A percentile compares a stretch with the other conserved stretches of the same genome.
These are phyloP conservation scores for Xestia sexstrigata DNA, from an alignment of 2,888 invertebrate species.

Conservation along the genomic window DNA sequence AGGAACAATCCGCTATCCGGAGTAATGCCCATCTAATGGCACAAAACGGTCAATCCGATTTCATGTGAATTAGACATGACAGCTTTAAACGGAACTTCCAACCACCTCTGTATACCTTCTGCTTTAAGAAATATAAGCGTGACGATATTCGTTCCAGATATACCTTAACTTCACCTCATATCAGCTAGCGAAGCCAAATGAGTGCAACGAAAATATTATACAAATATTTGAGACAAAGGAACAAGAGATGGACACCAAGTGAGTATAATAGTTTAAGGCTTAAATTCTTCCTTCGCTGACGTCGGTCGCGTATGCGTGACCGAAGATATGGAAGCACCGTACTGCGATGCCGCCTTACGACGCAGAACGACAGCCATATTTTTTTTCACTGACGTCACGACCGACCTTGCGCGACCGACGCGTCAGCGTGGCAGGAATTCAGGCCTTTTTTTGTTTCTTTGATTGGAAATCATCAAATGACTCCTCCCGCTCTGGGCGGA, in stretches of 20 bases:
- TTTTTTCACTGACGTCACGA: too few species aligned
- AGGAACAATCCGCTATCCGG: background rate
- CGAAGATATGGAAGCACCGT: too few species aligned
- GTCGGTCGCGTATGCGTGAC: too few species aligned
- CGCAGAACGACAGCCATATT: too few species aligned
- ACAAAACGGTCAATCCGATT: background rate
- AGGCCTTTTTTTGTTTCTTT: too few species aligned
- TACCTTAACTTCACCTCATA: slow-evolving; percentile 82
- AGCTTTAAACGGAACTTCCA: background rate
- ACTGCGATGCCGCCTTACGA: too few species aligned
- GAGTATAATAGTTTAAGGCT: too few species aligned
- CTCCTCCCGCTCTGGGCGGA: too few species aligned
- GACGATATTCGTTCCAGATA: slow-evolving; percentile 74
- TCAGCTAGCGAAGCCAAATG: slow-evolving; percentile 77
- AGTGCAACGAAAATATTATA: slow-evolving; percentile 83
- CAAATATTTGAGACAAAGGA: slow-evolving; percentile 79
- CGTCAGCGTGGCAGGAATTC: too few species aligned
- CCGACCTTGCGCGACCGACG: too few species aligned
- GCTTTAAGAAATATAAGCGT: background rate
- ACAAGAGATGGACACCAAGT: slow-evolving; percentile 73
- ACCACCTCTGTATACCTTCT: background rate
- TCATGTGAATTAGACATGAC: background rate
- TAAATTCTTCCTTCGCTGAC: too few species aligned
- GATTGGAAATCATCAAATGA: too few species aligned
- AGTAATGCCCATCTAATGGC: background rate